Percentiles rank a stretch among this genome's conserved stretches.
Evolutionary conservation across 2,113 vertebrate species (phyloP).

Genomic region (Paramisgurnus dabryanus): DNA sequence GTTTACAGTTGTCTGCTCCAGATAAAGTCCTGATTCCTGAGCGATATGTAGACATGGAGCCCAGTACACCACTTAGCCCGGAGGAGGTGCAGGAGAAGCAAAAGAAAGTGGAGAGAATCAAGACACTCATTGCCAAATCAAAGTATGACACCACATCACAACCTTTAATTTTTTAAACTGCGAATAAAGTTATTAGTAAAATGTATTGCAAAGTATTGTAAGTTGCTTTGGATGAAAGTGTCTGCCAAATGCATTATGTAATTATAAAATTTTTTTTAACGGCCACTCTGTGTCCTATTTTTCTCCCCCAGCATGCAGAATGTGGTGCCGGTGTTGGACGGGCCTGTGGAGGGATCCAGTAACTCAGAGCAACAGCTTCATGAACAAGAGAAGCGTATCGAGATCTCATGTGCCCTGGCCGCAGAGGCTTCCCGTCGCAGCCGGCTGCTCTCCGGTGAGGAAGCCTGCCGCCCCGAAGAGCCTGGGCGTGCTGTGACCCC

Average conservation of each 20-base stretch:
- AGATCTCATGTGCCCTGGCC: conserved; percentile 93
- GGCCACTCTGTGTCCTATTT: neutral
- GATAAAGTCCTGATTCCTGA: conserved; percentile 91
- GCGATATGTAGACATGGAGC: conserved; percentile 84
- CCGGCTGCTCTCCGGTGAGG: conserved; percentile 93
- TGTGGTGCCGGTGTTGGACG: conserved; percentile 85
- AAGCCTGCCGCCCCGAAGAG: conserved; percentile 38
- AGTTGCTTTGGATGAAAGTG: too few relatives aligned
- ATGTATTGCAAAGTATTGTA: too few relatives aligned
- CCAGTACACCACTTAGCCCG: conserved; percentile 81
- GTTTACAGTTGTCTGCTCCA: conserved; percentile 79
- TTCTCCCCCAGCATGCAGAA: conserved; percentile 86
- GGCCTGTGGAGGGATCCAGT: conserved; percentile 78
- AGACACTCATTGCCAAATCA: conserved; percentile 96
- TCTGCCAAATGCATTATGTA: too few relatives aligned
- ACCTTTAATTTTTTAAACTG: too few relatives aligned
- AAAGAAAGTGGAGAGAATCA: conserved; percentile 95
- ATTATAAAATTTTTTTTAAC: neutral
- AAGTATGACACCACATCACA: conserved; percentile 73
- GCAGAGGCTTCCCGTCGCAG: conserved; percentile 93
- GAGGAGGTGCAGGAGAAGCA: conserved; percentile 93
- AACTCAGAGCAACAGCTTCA: conserved; percentile 88
- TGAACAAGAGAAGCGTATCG: conserved; percentile 95
- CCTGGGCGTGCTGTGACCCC: conserved; percentile 35
- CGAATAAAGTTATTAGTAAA: too few relatives aligned